Percentiles rank a stretch among this genome's conserved stretches.
phyloP scores from a whole-genome alignment of 2,888 invertebrate genomes.

The Lithosia quadra region DNA sequence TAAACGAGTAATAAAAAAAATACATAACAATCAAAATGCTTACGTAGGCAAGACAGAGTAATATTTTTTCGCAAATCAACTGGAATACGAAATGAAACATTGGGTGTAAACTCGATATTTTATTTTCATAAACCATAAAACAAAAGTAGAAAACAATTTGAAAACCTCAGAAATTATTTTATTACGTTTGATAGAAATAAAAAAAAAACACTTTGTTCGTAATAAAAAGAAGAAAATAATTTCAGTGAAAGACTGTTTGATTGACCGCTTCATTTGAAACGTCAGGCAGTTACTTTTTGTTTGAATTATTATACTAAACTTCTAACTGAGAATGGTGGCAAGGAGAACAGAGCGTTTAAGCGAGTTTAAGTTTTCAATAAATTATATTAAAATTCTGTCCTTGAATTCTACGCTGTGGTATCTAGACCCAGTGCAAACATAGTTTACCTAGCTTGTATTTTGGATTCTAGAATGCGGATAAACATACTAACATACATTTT shows the following conservation, averaged over 20 bases:
- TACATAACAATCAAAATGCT: too few relatives aligned
- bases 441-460: not conserved
- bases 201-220: conserved; percentile 60
- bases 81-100: not conserved
- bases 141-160: conserved; percentile 48
- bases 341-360: not conserved
- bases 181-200: conserved; percentile 63
- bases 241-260: conserved; percentile 53
- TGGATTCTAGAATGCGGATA: too few relatives aligned
- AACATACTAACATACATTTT: too few relatives aligned
- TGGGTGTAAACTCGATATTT: not conserved
- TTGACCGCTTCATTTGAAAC: conserved; percentile 43
- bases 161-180: conserved; percentile 55
- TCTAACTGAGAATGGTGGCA: not conserved
- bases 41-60: not conserved
- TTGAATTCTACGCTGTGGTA: too few relatives aligned
- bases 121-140: conserved; percentile 42
- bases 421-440: not conserved
- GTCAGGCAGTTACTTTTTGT: conserved; percentile 22
- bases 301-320: not conserved
- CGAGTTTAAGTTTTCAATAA: not conserved
- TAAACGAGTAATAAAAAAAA: too few relatives aligned
- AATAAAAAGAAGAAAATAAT: conserved; percentile 55
- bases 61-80: not conserved
- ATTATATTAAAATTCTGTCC: too few relatives aligned